Evolutionary conservation across 1,140 invertebrate genomes (phyloP), one percentile per base, ranked within the genome.

Genomic region (Magallana angulata): DNA sequence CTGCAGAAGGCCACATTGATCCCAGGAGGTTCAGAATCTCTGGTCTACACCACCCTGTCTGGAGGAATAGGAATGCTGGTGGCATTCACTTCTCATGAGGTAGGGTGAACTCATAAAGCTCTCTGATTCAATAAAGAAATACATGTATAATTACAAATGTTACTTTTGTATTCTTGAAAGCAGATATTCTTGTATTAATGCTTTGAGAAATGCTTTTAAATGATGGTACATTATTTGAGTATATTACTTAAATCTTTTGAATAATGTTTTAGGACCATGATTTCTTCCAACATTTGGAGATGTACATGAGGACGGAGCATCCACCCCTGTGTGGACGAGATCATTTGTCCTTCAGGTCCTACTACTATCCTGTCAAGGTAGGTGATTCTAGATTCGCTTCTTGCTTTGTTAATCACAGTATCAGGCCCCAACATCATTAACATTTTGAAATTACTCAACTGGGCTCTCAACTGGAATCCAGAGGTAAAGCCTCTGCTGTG

Each of bases 301-400:
- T 99, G 99, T 98, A 99, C 94, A 99, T 99, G 98, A 96, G 99
- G 68, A 98, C 98, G 82, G 99, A 99, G 95, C 98, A 99, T 95
- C 96, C 98, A 0, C 98, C 99, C 0, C 94, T 99, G 0, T 99
- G 98, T 95, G 99, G 99, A 1, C 95, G 99, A 30, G 99, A 99
- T 95, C 99, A 99, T 95, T 96, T 99, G 1, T 98, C 98, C 0
- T 99, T 98, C 94, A 96, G 99, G 88, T 99, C 98, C 48, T 99
- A 98, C 92, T 99, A 99, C 95, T 99, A 98, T 94, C 98, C 99
- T 7, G 98, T 99, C 1, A 99, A 99, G 96, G 97, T 98, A 92
- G 95, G 92, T 91, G 5, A 59, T 7, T n/a, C 30, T 12, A 0
- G 12, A 30, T 36, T 80, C 2, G 18, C 62, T 3, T 64, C 5